Evolutionary conservation across 2,113 vertebrate species (phyloP).

Genomic region (Oenanthe oenanthe): DNA sequence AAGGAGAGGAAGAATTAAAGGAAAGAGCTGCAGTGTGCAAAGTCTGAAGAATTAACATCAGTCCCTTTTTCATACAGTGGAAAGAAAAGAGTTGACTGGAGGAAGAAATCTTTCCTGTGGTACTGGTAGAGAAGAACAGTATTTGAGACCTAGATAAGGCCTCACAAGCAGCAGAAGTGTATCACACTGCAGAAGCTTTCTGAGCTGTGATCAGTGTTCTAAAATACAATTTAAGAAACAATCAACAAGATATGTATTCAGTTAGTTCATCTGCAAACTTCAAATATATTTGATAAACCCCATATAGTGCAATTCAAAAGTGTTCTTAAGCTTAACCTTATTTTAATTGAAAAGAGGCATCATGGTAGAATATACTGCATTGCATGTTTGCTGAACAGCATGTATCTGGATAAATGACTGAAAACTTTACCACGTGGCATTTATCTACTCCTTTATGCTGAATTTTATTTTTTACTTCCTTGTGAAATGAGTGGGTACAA

Average conservation of each 20-base stretch:
- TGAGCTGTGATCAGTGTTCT: neutral
- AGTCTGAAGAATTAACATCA: constrained; percentile 24
- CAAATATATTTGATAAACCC: neutral
- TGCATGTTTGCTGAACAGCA: neutral
- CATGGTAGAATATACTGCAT: neutral
- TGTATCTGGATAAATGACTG: neutral
- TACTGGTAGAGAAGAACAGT: neutral
- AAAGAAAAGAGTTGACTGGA: neutral
- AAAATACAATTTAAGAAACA: neutral
- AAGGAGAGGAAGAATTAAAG: constrained; percentile 16
- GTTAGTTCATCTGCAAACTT: neutral
- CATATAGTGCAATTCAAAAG: neutral
- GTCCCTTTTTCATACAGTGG: neutral
- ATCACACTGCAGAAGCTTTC: neutral
- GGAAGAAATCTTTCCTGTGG: neutral
- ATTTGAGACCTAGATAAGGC: neutral
- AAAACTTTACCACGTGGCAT: neutral
- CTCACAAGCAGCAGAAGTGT: neutral
- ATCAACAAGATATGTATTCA: neutral
- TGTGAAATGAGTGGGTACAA: neutral
- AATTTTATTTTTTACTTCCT: neutral
- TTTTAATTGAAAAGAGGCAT: neutral
- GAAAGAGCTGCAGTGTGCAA: neutral
- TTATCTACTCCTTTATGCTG: neutral
- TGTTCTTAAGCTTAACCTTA: neutral